These are phyloP conservation scores for Ia io DNA, from an alignment of 2,113 vertebrate genomes.

Conservation along the genomic window DNA sequence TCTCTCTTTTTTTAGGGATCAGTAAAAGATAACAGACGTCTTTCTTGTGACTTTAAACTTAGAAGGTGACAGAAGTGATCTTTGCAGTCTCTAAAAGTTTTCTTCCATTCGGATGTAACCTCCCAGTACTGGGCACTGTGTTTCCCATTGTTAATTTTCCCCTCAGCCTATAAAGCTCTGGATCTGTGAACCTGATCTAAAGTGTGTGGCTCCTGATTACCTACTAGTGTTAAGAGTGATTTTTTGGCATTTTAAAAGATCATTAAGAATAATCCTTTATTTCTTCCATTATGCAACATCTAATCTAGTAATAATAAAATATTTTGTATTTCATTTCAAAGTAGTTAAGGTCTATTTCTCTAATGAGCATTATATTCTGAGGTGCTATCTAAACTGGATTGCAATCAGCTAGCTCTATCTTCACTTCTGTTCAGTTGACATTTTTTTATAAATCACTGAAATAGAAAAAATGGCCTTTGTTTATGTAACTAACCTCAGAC, in stretches of 20 bases:
- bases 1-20: background rate
- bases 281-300: background rate
- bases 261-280: background rate
- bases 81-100: background rate
- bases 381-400: background rate
- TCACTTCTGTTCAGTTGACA: background rate
- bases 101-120: background rate
- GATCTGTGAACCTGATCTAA: background rate
- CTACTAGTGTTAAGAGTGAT: background rate
- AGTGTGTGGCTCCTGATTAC: background rate
- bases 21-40: background rate
- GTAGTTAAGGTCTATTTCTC: background rate
- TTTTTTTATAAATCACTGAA: background rate
- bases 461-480: background rate
- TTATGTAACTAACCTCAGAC: background rate
- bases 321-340: slow-evolving; percentile 28
- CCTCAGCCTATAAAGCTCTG: background rate
- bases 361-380: background rate
- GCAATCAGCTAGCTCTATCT: background rate
- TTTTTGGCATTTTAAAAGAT: background rate
- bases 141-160: slow-evolving; percentile 33
- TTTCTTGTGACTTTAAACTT: background rate
- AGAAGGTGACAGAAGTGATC: background rate
- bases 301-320: slow-evolving; percentile 14
- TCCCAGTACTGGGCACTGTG: background rate